Percentiles rank a stretch among this genome's conserved stretches.
Conservation (phyloP, 2,888 invertebrate genomes). For the Hyposoter dolosus region DNA sequence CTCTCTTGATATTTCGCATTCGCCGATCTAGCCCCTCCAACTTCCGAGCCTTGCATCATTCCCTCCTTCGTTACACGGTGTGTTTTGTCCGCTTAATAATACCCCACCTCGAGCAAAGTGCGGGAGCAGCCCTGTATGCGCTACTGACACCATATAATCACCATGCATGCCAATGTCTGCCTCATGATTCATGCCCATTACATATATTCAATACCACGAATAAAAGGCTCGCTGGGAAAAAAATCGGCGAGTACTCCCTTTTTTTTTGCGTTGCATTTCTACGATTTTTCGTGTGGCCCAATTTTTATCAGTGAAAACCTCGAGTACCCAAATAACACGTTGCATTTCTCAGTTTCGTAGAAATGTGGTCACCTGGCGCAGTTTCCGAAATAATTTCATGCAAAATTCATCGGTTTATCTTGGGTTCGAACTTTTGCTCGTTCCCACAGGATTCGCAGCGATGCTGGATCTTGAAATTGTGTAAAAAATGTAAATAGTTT, state of each 20-base stretch:
- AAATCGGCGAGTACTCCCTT: background rate
- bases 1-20: conserved; percentile 3
- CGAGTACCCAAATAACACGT: background rate
- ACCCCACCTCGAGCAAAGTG: conserved; percentile 79
- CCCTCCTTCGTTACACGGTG: conserved; percentile 49
- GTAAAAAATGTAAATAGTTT: conserved; percentile 49
- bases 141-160: conserved; percentile 83
- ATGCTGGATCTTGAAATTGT: conserved; percentile 30
- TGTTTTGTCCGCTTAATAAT: conserved; percentile 83
- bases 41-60: conserved; percentile 28
- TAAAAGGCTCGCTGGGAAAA: conserved; percentile 41
- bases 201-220: conserved; percentile 74
- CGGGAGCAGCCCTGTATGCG: conserved; percentile 77
- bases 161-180: conserved; percentile 76
- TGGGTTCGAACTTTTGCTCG: background rate
- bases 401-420: background rate
- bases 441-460: background rate
- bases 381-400: background rate
- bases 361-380: background rate
- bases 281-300: background rate
- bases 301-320: background rate
- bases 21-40: conserved; percentile 27
- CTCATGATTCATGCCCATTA: conserved; percentile 77
- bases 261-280: background rate
- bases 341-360: background rate